A percentile compares a stretch with the other conserved stretches of the same genome.
These are phyloP conservation scores for Apostichopus japonicus DNA, from an alignment of 35 echinoderm and acorn worm species.

Conservation along the genomic window DNA sequence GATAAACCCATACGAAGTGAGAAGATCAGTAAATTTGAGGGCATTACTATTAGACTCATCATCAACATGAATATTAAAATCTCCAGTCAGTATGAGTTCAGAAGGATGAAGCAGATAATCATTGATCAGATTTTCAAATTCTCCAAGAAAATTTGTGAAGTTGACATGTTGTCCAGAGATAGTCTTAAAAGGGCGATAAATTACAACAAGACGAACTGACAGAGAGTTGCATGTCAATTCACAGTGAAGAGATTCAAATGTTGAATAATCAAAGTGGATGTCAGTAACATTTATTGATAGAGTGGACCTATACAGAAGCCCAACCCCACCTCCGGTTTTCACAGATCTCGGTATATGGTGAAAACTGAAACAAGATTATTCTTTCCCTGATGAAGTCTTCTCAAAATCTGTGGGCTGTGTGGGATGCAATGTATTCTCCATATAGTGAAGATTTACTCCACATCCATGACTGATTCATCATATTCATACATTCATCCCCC, in stretches of 20 bases:
- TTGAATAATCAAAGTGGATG: neutral
- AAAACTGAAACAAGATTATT: slow-evolving; percentile 31
- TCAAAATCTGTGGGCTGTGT: too few species aligned
- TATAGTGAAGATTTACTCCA: too few species aligned
- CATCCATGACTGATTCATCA: too few species aligned
- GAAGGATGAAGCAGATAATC: slow-evolving; percentile 12
- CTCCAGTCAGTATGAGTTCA: slow-evolving; percentile 44
- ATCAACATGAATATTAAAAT: too few species aligned
- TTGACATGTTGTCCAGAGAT: neutral
- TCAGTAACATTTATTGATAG: neutral
- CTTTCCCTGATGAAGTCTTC: too few species aligned
- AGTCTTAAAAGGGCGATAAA: slow-evolving; percentile 54
- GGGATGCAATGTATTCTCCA: too few species aligned
- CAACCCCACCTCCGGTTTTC: slow-evolving; percentile 46
- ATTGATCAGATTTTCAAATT: slow-evolving; percentile 39
- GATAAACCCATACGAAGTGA: slow-evolving; percentile 40
- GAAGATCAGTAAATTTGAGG: slow-evolving; percentile 50
- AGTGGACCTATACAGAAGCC: too few species aligned
- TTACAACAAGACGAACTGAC: slow-evolving; percentile 38
- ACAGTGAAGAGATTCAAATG: slow-evolving; percentile 54
- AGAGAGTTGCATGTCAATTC: neutral
- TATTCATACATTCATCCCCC: too few species aligned
- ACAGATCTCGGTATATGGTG: slow-evolving; percentile 47
- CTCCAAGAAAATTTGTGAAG: slow-evolving; percentile 21
- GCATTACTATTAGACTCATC: neutral